Conservation (phyloP, 2,888 invertebrate genomes). For the Caenorhabditis panamensis region DNA sequence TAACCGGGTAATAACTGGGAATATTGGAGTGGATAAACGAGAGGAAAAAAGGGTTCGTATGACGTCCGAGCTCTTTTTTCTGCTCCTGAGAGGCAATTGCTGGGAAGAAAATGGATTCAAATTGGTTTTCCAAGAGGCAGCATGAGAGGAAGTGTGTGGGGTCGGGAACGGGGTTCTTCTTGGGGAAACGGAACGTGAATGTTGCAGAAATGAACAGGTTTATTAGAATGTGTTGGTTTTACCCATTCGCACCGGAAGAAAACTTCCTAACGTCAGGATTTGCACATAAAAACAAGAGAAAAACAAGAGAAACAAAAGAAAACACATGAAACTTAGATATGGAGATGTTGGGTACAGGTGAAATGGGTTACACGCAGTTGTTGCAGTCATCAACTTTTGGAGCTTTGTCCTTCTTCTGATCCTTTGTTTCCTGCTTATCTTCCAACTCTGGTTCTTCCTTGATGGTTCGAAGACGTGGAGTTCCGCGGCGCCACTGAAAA, state of each 20-base stretch:
- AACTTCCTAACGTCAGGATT: background rate
- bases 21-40: slow-evolving; percentile 9
- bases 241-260: slow-evolving; percentile 10
- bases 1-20: slow-evolving; percentile 16
- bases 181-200: background rate
- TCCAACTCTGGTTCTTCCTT: slow-evolving; percentile 35
- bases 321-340: background rate
- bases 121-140: slow-evolving; percentile 20
- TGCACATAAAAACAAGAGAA: background rate
- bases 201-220: background rate
- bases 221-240: background rate
- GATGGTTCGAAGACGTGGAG: slow-evolving; percentile 37
- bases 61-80: slow-evolving; percentile 33
- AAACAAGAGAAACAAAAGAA: background rate
- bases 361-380: background rate
- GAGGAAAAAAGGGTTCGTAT: slow-evolving; percentile 19
- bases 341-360: too few species aligned
- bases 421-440: slow-evolving; percentile 1
- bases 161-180: too few species aligned
- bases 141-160: background rate
- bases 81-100: slow-evolving; percentile 18
- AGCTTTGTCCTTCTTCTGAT: background rate
- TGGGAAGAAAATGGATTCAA: slow-evolving; percentile 25
- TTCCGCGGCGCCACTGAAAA: slow-evolving; percentile 48
- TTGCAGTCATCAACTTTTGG: background rate